A percentile compares a stretch with the other conserved stretches of the same genome.
Conservation (phyloP, 1,140 invertebrate genomes). For the Antheraea pernyi region DNA sequence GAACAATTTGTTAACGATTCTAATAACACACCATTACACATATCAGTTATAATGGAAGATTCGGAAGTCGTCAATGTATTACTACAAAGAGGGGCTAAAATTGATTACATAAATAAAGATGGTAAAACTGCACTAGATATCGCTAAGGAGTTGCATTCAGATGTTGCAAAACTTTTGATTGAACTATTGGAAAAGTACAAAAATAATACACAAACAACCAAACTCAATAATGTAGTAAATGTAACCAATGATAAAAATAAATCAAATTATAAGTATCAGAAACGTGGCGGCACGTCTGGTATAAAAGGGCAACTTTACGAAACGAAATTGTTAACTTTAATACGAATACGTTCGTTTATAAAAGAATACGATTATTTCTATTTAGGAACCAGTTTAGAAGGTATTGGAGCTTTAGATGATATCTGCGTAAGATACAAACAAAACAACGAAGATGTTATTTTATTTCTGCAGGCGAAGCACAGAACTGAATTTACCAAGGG, state of each 20-base stretch:
- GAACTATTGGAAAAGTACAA: not conserved
- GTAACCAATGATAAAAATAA: not conserved
- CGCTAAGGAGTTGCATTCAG: no score
- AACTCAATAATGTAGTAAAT: not conserved
- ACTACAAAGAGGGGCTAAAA: no score
- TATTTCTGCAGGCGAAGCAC: slow-evolving; percentile 23
- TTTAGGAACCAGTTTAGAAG: slow-evolving; percentile 18
- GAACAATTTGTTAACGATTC: no score
- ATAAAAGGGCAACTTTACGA: slow-evolving; percentile 6
- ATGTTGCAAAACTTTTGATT: no score
- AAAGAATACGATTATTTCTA: slow-evolving; percentile 3
- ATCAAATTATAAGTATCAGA: slow-evolving; percentile 4
- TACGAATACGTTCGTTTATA: slow-evolving; percentile 5
- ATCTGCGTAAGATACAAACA: slow-evolving; percentile 15
- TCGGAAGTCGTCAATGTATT: no score
- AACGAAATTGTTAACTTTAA: slow-evolving; percentile 8
- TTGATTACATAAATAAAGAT: no score
- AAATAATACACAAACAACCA: not conserved
- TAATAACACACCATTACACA: no score
- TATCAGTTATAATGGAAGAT: no score
- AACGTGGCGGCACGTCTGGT: not conserved
- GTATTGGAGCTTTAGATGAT: slow-evolving; percentile 19
- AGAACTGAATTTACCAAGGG: slow-evolving; percentile 6
- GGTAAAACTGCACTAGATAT: no score
- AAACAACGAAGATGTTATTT: not conserved